Evolutionary conservation across 2,888 invertebrate species (phyloP), one percentile per base, ranked within the genome.

Genomic region (Hipparchia sbordonii): DNA sequence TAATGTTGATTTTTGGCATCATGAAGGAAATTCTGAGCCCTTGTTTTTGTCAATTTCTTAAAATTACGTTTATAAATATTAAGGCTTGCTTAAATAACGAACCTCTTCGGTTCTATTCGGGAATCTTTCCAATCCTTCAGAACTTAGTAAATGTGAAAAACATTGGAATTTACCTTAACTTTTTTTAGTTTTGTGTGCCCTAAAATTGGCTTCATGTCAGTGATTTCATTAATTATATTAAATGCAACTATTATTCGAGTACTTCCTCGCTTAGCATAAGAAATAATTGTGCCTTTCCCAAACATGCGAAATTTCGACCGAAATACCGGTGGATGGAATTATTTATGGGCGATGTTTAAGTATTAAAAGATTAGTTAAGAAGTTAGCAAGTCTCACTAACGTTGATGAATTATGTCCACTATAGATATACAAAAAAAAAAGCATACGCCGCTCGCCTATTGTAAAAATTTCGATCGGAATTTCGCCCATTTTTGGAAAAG

Each of bases 201-300:
- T 62, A 62, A 46, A 61, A 46, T 46, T 46, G 62, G 62, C 1
- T 46, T 48, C 2, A 62, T 46, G 12, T 46, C 59, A 46, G n/a
- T 6, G 45, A 6, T 10, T 46, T 48, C 13, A 62, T 62, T 62
- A 7, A 56, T 56, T 62, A 62, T 46, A 46, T 62, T 62, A 62
- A n/a, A 62, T 62, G n/a, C 62, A 62, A 62, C 62, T 46, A 62
- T 60, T 61, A 61, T 62, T 61, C 62, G n/a, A 61, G 61, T 13
- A 62, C 46, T 62, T 62, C 48, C 13, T 62, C 46, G 62, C 46
- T 48, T 62, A 62, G 46, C 13, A 3, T 62, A 62, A 62, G 62
- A 60, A 39, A 39, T 39, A 60, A 60, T 7, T 8, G 48, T 7
- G 13, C 46, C 62, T 46, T 46, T 61, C 7, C 39, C 6, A 8